Conservation (phyloP, 2,113 vertebrate genomes). For the Sinosuthora webbiana region DNA sequence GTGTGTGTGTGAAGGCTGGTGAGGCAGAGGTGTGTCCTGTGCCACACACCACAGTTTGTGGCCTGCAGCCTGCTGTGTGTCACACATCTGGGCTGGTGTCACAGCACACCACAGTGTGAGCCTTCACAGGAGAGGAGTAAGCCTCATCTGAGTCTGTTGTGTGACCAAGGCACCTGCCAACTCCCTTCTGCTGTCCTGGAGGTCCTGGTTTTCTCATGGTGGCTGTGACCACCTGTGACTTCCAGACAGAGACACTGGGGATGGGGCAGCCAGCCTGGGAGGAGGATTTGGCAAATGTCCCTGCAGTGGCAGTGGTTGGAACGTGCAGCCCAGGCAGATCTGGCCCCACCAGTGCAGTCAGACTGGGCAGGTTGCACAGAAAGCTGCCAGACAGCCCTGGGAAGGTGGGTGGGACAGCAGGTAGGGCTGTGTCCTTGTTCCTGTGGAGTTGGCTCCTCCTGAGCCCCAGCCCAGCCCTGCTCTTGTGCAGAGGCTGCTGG, state of each 20-base stretch:
- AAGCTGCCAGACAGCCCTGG: not conserved
- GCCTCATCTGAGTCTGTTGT: not conserved
- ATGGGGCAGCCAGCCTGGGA: not conserved
- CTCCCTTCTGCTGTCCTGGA: not conserved
- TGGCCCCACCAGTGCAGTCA: not conserved
- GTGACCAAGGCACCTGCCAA: not conserved
- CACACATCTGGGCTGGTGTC: not conserved
- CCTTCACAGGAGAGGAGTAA: not conserved
- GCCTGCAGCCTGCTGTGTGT: not conserved
- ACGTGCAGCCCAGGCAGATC: not conserved
- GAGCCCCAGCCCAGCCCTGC: not conserved
- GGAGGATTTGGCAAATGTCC: not conserved
- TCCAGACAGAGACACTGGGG: not conserved
- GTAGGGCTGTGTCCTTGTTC: not conserved
- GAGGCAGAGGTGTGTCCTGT: not conserved
- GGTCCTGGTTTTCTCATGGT: not conserved
- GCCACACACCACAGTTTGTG: accelerated
- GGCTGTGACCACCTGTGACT: accelerated
- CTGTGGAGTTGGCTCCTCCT: not conserved
- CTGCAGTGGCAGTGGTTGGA: not conserved
- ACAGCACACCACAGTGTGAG: not conserved
- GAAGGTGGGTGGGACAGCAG: not conserved
- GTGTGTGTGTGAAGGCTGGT: not conserved
- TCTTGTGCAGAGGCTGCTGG: not conserved
- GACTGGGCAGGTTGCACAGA: not conserved